Evolutionary conservation across 2,797 vertebrate genomes (phyloP), one percentile per base, ranked within the genome.

Genomic region (Acanthurus leucopareius): DNA sequence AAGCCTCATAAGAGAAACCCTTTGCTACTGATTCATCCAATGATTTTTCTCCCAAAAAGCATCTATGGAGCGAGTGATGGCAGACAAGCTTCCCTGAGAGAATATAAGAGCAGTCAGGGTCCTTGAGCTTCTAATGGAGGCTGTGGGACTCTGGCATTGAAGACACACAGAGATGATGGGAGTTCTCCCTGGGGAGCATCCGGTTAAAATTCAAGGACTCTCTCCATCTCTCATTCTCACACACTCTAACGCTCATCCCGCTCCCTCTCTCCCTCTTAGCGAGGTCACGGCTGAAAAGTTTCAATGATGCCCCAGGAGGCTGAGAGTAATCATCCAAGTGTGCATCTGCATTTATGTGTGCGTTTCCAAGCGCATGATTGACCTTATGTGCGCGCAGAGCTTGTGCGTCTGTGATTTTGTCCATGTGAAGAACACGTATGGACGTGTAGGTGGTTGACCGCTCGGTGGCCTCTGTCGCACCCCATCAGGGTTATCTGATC

Each of bases 201-300:
- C 61, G 69, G 80, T 91, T 85, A 77, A 92, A 91, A 91, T 89
- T 93, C 91, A 92, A 93, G 85, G 86, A 87, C 91, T 86, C 82
- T 73, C 72, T 80, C 68, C 19, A 51, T 77, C 70, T 57, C 73
- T 81, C 71, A 51, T 82, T 87, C 86, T 84, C 35, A 3, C 47
- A 84, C 79, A 73, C 65, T 77, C 52, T 75, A 82, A 87, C 82
- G 69, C 77, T 80, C 70, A 74, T 90, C 79, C 68, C n/a, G 16
- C 72, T 84, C 66, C 19, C 82, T 68, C 88, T 56, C 75, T 68
- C 20, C 69, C 82, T 87, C 80, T 84, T 71, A 84, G 90, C 19
- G 78, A 89, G 91, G 91, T 91, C 85, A 89, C 44, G 82, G 87
- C 84, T 89, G 89, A 85, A 90, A 91, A 88, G 84, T 90, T 89